Evolutionary conservation across 2,113 vertebrate genomes (phyloP).

Genomic region (human (Homo sapiens)): DNA sequence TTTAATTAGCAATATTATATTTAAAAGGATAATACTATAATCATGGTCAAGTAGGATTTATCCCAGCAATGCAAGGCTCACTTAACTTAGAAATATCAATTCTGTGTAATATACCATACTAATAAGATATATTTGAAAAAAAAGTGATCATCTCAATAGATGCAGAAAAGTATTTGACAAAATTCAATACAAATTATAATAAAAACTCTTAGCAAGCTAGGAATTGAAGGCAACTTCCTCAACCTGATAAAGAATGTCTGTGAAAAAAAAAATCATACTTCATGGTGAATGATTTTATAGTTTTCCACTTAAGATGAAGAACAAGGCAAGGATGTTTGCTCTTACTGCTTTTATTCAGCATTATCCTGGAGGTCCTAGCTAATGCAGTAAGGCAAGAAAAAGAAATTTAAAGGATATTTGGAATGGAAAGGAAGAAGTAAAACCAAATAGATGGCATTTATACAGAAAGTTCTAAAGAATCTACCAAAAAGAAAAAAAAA

Average conservation of each 20-base stretch:
- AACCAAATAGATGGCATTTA: background rate
- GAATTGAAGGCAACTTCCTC: background rate
- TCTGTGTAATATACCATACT: background rate
- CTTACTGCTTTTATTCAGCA: background rate
- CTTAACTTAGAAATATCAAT: background rate
- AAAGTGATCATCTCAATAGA: background rate
- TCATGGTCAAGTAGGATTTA: background rate
- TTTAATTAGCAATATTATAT: background rate
- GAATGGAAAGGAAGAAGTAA: background rate
- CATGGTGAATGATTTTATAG: background rate
- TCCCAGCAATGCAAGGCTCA: background rate
- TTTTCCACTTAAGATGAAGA: slow-evolving; percentile 8
- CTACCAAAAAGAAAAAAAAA: background rate
- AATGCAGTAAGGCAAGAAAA: background rate
- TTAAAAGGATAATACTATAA: background rate
- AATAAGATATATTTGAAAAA: background rate
- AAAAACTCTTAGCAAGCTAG: background rate
- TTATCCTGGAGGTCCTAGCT: background rate
- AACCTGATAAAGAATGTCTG: background rate
- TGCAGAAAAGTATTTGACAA: background rate
- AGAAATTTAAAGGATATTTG: background rate
- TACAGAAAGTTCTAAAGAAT: background rate
- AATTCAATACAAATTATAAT: background rate
- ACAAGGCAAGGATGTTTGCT: background rate
- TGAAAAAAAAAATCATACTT: background rate